Evolutionary conservation across 2,888 invertebrate genomes (phyloP).

Genomic region (Abrostola triplasia): DNA sequence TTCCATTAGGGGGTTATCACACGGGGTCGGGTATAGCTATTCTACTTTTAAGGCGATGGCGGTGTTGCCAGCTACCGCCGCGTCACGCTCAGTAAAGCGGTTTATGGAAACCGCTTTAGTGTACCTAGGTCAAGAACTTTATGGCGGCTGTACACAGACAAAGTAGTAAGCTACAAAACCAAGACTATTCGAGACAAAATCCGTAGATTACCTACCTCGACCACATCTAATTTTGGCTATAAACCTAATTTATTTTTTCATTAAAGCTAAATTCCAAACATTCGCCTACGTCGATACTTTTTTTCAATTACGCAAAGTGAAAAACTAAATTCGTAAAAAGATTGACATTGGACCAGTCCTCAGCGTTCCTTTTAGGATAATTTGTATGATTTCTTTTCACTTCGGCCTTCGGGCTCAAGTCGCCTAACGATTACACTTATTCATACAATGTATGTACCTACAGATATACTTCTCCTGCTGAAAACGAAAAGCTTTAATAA

Average conservation of each 20-base stretch:
- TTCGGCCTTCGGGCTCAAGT: slow-evolving; percentile 45
- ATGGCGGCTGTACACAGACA: no score
- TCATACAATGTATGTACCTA: slow-evolving; percentile 35
- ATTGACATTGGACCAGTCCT: slow-evolving; percentile 59
- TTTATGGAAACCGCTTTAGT: no score
- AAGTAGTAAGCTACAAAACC: not conserved
- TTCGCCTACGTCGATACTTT: slow-evolving; percentile 39
- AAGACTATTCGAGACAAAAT: slow-evolving; percentile 2
- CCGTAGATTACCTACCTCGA: slow-evolving; percentile 12
- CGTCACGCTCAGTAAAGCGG: no score
- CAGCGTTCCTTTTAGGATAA: slow-evolving; percentile 68
- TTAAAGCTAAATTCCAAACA: slow-evolving; percentile 34
- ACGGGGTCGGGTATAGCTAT: no score
- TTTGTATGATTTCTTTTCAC: slow-evolving; percentile 69
- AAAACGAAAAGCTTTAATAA: slow-evolving; percentile 62
- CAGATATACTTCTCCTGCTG: slow-evolving; percentile 55
- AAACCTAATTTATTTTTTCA: slow-evolving; percentile 40
- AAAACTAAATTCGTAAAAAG: slow-evolving; percentile 61
- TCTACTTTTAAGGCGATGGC: no score
- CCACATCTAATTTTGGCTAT: not conserved
- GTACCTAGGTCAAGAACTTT: no score
- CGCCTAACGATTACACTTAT: slow-evolving; percentile 42
- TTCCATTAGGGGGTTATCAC: no score
- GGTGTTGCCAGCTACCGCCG: no score
- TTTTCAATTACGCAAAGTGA: slow-evolving; percentile 50